Conservation (phyloP, 2,888 invertebrate genomes). For the Pseudanteris insignis region DNA sequence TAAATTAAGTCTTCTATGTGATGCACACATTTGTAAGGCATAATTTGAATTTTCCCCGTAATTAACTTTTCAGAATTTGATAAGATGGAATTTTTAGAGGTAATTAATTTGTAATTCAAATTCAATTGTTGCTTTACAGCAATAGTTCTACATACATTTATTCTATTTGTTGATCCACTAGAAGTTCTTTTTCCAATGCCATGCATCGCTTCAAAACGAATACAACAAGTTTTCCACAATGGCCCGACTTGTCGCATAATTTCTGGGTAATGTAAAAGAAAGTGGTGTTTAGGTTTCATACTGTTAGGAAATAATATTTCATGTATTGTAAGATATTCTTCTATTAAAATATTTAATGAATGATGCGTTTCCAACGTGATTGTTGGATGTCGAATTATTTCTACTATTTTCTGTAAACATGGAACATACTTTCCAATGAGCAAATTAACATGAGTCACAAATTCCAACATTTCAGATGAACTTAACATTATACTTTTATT, state of each 20-base stretch:
- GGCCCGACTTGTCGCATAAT: slow-evolving; percentile 6
- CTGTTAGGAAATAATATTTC: slow-evolving; percentile 4
- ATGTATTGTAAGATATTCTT: neutral
- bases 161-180: neutral
- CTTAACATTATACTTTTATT: slow-evolving; percentile 25
- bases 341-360: neutral
- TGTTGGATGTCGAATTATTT: neutral
- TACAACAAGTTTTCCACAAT: slow-evolving; percentile 4
- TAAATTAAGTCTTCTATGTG: neutral
- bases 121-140: neutral
- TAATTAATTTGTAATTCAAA: neutral
- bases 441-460: slow-evolving; percentile 12
- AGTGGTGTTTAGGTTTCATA: slow-evolving; percentile 3
- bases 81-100: neutral
- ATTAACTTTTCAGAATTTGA: neutral
- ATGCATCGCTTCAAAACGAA: slow-evolving; percentile 3
- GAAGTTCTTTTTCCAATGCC: slow-evolving; percentile 3
- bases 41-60: neutral
- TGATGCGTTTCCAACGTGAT: slow-evolving; percentile 1
- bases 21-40: too few relatives aligned
- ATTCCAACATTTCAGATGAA: slow-evolving; percentile 22
- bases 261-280: slow-evolving; percentile 3
- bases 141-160: slow-evolving; percentile 6
- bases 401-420: neutral
- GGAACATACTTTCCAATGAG: slow-evolving; percentile 9